A percentile compares a stretch with the other conserved stretches of the same genome.
These are phyloP conservation scores for Pristionchus maxplancki DNA, from an alignment of 2,888 invertebrate species.

Conservation along the genomic window DNA sequence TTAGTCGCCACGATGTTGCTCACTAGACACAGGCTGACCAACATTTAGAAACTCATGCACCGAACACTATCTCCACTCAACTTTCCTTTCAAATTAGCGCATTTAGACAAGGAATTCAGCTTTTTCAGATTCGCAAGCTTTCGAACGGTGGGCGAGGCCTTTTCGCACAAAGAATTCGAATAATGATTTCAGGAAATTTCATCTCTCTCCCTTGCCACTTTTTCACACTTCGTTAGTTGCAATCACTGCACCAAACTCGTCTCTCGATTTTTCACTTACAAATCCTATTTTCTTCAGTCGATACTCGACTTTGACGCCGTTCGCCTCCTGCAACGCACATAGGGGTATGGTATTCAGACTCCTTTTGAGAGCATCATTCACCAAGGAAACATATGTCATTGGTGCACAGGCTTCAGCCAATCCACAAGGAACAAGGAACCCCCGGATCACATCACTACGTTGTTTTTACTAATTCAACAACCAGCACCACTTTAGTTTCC, in stretches of 20 bases:
- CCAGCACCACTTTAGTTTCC: too few relatives aligned
- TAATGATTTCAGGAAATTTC: not conserved
- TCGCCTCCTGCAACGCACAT: not conserved
- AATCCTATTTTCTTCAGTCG: conserved; percentile 44
- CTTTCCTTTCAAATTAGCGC: not conserved
- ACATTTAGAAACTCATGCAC: not conserved
- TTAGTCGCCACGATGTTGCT: not conserved
- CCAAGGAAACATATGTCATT: too few relatives aligned
- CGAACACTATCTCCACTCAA: not conserved
- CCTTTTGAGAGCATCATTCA: too few relatives aligned
- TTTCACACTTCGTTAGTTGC: conserved; percentile 23
- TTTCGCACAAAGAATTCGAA: not conserved
- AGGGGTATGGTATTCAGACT: not conserved
- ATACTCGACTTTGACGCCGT: conserved; percentile 47
- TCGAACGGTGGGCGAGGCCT: not conserved
- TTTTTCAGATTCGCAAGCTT: too few relatives aligned
- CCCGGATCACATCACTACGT: too few relatives aligned
- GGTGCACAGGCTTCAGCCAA: too few relatives aligned
- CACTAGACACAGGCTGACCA: not conserved
- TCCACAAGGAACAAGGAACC: too few relatives aligned
- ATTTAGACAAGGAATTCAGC: too few relatives aligned
- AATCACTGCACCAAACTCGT: conserved; percentile 31
- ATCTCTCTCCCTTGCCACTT: not conserved
- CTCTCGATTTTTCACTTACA: not conserved
- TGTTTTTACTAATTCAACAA: too few relatives aligned